Base-by-base conservation (phyloP, 2,113 vertebrate genomes). In the Platysternon megacephalum region DNA sequence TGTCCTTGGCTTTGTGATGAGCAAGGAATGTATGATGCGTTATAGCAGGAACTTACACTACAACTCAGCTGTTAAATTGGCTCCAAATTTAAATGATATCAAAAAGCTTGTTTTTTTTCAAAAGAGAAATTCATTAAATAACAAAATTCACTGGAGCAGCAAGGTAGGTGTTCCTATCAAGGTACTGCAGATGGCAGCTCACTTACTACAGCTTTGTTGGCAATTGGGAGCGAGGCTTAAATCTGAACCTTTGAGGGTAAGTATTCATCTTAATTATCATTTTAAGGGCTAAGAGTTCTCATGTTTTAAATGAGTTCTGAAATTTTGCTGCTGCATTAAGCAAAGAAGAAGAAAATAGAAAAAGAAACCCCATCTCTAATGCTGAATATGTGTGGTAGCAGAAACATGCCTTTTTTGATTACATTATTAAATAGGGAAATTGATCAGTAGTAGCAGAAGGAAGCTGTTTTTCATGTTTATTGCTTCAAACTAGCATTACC, bases 391-490 rank as follows among this genome's bases (percentile, higher is more conserved):
- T 58, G 84, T 82, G 49, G 58, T 79, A 16, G 22, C 90, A 44
- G 92, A 88, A 91, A 74, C 53, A 88, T 7, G 32, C 3, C 61
- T 85, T 89, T n/a, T 16, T 79, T 82, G 26, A 91, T 51, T 79
- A 89, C 87, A 95, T 93, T 95, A 96, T 97, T 96, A 95, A 97
- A 95, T 95, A 95, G 92, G 94, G 91, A 95, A 97, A 97, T 97
- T 96, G 96, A 97, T 96, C 90, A 85, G 93, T 90, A 90, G 90
- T 92, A 79, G 74, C 94, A 87, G 84, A 82, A 89, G 97, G 96
- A 97, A 97, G 96, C 88, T 95, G 93, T 96, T 98, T 96, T 93
- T 96, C 94, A 96, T 92, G 89, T 97, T 97, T 95, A 95, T 96
- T 91, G 91, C 97, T 97, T 93, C 87, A 72, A 58, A 93, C 87